Evolutionary conservation across 2,113 vertebrate genomes (phyloP).

Genomic region (Chinchilla lanigera): DNA sequence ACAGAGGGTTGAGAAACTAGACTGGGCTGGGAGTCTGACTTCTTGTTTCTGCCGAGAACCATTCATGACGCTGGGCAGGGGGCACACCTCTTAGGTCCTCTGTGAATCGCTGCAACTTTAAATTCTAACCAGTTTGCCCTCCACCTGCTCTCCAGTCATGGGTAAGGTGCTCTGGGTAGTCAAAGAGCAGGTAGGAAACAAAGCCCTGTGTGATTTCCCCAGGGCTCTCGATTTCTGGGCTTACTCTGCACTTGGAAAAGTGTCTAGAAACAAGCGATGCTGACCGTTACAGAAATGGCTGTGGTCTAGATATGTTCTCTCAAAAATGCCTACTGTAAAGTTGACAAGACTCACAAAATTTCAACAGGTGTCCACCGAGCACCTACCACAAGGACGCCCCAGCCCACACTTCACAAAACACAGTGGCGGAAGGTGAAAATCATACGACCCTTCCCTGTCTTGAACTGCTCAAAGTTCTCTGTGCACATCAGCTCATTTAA

Average conservation of each 20-base stretch:
- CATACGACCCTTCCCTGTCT: not conserved
- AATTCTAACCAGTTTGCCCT: not conserved
- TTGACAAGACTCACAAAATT: not conserved
- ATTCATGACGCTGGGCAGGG: not conserved
- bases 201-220: not conserved
- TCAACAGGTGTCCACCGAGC: not conserved
- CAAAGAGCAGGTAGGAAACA: not conserved
- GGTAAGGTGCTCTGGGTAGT: not conserved
- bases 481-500: not conserved
- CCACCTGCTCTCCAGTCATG: accelerated
- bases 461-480: not conserved
- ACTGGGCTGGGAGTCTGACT: not conserved
- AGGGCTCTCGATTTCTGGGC: not conserved
- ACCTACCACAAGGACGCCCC: accelerated
- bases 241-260: not conserved
- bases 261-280: not conserved
- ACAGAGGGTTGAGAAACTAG: not conserved
- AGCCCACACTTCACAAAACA: not conserved
- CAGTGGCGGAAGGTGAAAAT: accelerated
- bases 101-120: not conserved
- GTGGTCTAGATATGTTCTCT: not conserved
- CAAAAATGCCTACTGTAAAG: not conserved
- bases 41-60: not conserved
- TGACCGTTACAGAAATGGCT: not conserved
- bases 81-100: not conserved